A percentile compares a stretch with the other conserved stretches of the same genome.
phyloP scores from a whole-genome alignment of 2,888 invertebrate species.

The Euspilapteryx auroguttella region DNA sequence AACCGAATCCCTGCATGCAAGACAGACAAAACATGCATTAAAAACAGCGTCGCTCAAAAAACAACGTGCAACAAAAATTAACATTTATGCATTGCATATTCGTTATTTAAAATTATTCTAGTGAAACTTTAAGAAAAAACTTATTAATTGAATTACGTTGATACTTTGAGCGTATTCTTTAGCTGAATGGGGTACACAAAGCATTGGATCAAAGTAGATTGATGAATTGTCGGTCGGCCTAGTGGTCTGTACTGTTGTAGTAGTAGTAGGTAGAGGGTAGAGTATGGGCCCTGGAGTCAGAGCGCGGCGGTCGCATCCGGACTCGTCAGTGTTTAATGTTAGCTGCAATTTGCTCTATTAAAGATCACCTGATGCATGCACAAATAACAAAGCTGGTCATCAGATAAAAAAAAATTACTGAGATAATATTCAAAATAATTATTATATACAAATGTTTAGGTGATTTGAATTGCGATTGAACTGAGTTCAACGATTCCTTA shows the following conservation, averaged over 20 bases:
- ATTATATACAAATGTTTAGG: too few species aligned
- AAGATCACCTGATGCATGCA: conserved; percentile 47
- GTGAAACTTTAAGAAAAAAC: conserved; percentile 52
- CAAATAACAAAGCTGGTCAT: background rate
- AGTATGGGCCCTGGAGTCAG: too few species aligned
- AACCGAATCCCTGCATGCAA: conserved; percentile 99
- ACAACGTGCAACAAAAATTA: conserved; percentile 77
- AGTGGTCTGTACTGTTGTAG: conserved; percentile 39
- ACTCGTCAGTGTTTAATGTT: conserved; percentile 51
- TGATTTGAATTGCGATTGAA: too few species aligned
- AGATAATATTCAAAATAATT: too few species aligned
- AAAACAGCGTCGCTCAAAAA: conserved; percentile 79
- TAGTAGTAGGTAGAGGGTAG: too few species aligned
- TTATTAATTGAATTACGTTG: conserved; percentile 51
- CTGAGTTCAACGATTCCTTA: too few species aligned
- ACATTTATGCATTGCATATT: conserved; percentile 65
- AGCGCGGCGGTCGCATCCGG: too few species aligned
- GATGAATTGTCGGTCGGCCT: conserved; percentile 44
- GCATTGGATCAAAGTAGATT: conserved; percentile 53
- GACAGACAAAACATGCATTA: conserved; percentile 95
- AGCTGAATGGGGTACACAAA: conserved; percentile 58
- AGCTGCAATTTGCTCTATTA: conserved; percentile 55
- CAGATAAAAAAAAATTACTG: conserved; percentile 2
- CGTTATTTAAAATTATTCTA: conserved; percentile 47
- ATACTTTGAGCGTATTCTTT: conserved; percentile 61